Evolutionary conservation across 1,140 invertebrate species (phyloP).

Genomic region (Ptiloglossa arizonensis): DNA sequence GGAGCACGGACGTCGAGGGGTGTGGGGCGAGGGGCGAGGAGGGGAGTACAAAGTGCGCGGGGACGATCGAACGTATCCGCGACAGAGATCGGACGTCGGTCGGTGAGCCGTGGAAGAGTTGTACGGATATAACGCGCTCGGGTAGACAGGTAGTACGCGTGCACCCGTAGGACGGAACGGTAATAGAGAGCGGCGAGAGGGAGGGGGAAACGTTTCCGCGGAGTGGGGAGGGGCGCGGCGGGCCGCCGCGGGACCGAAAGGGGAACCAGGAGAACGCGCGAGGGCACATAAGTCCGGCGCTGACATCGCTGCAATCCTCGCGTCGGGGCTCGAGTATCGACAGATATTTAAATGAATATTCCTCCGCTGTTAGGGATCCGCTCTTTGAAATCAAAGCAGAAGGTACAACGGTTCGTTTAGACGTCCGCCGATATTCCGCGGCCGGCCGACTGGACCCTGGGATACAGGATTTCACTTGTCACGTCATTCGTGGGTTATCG

Average conservation of each 20-base stretch:
- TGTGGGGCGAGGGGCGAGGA: no score
- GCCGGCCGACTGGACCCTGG: constrained; percentile 28
- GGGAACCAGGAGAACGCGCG: constrained; percentile 32
- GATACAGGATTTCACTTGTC: constrained; percentile 73
- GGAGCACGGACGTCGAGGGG: constrained; percentile 20
- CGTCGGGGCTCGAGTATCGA: constrained; percentile 58
- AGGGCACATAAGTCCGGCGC: constrained; percentile 74
- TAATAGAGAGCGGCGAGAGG: background rate
- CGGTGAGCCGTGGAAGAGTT: constrained; percentile 28
- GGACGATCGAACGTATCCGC: constrained; percentile 57
- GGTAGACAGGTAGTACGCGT: constrained; percentile 41
- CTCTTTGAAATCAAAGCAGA: constrained; percentile 77
- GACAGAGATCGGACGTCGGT: constrained; percentile 62
- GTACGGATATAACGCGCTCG: constrained; percentile 49
- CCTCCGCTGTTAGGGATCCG: constrained; percentile 59
- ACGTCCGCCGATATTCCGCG: constrained; percentile 79
- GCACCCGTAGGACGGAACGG: constrained; percentile 19
- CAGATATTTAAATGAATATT: constrained; percentile 59
- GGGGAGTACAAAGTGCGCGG: constrained; percentile 55
- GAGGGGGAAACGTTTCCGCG: constrained; percentile 7
- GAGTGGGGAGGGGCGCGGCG: background rate
- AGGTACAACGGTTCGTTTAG: constrained; percentile 78
- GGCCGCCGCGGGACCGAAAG: no score
- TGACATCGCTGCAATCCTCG: constrained; percentile 61
- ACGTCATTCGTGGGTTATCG: constrained; percentile 65